Base-by-base conservation (phyloP, 1,140 invertebrate genomes). In the Palaemon carinicauda region DNA sequence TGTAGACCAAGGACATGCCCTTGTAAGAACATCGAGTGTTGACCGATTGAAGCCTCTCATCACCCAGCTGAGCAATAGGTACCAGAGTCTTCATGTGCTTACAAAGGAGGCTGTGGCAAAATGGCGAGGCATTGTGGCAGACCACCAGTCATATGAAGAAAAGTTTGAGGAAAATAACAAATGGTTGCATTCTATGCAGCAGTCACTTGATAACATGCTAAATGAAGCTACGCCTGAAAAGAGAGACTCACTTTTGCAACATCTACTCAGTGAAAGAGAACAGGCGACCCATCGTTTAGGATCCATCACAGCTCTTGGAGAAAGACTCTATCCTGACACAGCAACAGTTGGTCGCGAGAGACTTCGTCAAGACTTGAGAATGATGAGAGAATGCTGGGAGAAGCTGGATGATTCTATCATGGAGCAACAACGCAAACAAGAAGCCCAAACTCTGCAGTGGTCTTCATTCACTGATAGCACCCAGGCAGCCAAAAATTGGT, bases 271-370 rank as follows among this genome's bases (percentile, higher is more conserved):
- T 10, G 96, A 98, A 90, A 94, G 94, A 86, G 97, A 98, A 88
- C 95, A 97, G 91, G 96, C 95, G 15, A 94, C 96, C 85, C 94
- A 95, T 89, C 95, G 95, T 90, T 93, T 98, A 56, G 93, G 93
- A 33, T 93, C 94, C 19, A 90, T 97, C 0, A 95, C 95, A 5
- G 92, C 95, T 7, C 92, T 95, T 19, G 97, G 96, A 5, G 97
- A 99, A 90, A 95, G 96, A 91, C 94, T 98, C 31, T 94, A 97
- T 87, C 96, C 97, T 0, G 96, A 98, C 91, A 99, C 97, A 5
- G 96, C 97, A 4, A 95, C 97, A 31, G 93, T 94, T 90, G 98
- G 97, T 15, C 93, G 98, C 84, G 98, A 99, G 91, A 94, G 94
- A 52, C 95, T 99, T 54, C 93, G 97, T 14, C 94, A 95, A 88